Base-by-base conservation (phyloP, 92 coral and sea anemone genomes). In the Epizoanthus fatuus region DNA sequence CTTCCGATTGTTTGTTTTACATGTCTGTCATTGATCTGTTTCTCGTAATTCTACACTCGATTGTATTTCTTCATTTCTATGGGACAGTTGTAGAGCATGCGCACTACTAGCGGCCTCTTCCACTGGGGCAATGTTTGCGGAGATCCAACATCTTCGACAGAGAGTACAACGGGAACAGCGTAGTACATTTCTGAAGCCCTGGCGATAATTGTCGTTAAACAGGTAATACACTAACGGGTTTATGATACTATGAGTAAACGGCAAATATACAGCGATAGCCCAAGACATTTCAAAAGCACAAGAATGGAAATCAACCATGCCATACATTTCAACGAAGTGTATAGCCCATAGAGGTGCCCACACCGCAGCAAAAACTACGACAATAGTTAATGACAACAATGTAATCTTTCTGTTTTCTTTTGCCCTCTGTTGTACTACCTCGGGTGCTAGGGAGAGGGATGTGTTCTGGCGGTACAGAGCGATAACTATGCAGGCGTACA, bases 381-480 rank as follows among this genome's bases (percentile, higher is more conserved):
- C 74, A 42, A 69, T 69, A 19, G 74, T 69, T 19, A 69, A 52
- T 6, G 74, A 69, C 37, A 69, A 16, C 14, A 39, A 69, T 15
- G 74, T 69, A 1, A 69, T 32, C 54, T 69, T 69, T 69, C 74
- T 15, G 54, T 69, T 69, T 12, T 69, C 74, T 1, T 69, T 69
- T 2, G 74, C 74, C 13, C 74, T 39, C 44, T 42, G 74, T 39
- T 25, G 74, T 12, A 69, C 55, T 69, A 29, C 74, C n/a, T 69
- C 53, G 52, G 74, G 74, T 6, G 74, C 74, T 14, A 69, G 29
- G 0, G 40, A 3, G 12, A 69, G 74, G 3, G 74, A 3, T 17
- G 51, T 42, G 51, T 5, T 15, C 55, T 69, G 74, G 35, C 54
- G 17, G 4, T 40, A 52, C 10, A 69, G 74, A 42, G 74, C 54